Conservation (phyloP, 1,140 invertebrate species). For the Hormaphis cornu region DNA sequence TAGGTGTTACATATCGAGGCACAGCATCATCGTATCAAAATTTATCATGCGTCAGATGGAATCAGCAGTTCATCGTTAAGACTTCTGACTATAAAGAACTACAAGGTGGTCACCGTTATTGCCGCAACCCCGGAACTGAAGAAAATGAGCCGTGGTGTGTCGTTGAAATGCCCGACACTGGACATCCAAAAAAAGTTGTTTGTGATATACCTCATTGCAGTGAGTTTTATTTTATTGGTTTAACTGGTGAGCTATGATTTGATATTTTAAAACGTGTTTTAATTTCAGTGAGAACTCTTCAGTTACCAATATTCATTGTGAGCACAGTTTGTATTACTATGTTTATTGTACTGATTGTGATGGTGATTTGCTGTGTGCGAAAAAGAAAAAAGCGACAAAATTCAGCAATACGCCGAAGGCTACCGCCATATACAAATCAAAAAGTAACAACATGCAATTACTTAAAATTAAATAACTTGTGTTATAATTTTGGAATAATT, state of each 20-base stretch:
- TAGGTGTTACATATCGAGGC: conserved; percentile 71
- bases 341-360: conserved; percentile 1
- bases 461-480: background rate
- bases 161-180: conserved; percentile 52
- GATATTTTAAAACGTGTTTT: background rate
- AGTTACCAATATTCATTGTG: conserved; percentile 5
- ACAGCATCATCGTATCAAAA: conserved; percentile 47
- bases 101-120: conserved; percentile 78
- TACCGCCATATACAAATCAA: conserved; percentile 20
- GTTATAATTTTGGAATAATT: background rate
- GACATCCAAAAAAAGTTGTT: conserved; percentile 52
- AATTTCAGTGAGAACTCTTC: conserved; percentile 12
- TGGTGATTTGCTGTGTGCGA: conserved; percentile 20
- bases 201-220: conserved; percentile 80
- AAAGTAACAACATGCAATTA: background rate
- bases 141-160: conserved; percentile 86
- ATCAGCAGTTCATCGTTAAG: conserved; percentile 53
- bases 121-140: conserved; percentile 76
- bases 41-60: conserved; percentile 67
- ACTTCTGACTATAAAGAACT: conserved; percentile 72
- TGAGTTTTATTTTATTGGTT: conserved; percentile 40
- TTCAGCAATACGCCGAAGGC: conserved; percentile 16
- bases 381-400: conserved; percentile 2
- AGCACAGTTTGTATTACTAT: conserved; percentile 18
- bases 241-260: background rate